Evolutionary conservation across 2,113 vertebrate genomes (phyloP).

Genomic region (Phaetusa simplex): DNA sequence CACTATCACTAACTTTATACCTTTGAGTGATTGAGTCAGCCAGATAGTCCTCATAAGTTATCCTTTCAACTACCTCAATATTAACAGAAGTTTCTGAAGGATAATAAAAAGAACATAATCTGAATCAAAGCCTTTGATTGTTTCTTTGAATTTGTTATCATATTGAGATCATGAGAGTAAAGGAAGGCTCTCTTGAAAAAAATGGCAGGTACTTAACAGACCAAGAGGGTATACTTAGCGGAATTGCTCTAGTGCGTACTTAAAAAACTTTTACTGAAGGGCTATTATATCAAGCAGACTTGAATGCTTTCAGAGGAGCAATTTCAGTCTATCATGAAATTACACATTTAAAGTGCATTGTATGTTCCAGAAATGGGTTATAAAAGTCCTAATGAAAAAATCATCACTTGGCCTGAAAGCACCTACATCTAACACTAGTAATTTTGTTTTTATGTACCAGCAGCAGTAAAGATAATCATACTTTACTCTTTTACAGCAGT

Average conservation of each 20-base stretch:
- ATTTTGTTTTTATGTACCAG: neutral
- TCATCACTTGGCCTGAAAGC: neutral
- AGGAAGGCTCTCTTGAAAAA: neutral
- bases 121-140: neutral
- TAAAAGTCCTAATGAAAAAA: constrained; percentile 5
- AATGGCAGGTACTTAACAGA: neutral
- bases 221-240: neutral
- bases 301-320: neutral
- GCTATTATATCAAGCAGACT: neutral
- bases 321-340: neutral
- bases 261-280: neutral
- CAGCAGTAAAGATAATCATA: neutral
- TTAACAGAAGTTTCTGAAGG: neutral
- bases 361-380: neutral
- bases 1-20: neutral
- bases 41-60: neutral
- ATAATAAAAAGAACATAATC: neutral
- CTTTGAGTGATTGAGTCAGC: neutral
- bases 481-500: neutral
- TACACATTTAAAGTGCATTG: neutral
- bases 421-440: neutral
- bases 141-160: neutral
- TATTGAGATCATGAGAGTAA: neutral
- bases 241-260: neutral
- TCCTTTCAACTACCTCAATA: neutral